A percentile compares a stretch with the other conserved stretches of the same genome.
Conservation (phyloP, 2,113 vertebrate species). For the Heptranchias perlo region DNA sequence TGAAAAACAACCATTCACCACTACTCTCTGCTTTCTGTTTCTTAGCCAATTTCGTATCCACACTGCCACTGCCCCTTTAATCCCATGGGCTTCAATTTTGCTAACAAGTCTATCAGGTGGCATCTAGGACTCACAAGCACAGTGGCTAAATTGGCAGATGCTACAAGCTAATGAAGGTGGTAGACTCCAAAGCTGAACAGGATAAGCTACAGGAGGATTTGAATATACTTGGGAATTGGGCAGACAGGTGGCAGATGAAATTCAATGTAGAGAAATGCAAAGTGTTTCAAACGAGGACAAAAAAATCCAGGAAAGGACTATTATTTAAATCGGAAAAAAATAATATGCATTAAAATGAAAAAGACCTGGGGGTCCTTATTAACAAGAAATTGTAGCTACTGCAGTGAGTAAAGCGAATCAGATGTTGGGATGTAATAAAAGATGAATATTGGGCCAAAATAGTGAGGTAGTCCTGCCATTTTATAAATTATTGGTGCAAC, state of each 20-base stretch:
- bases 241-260: background rate
- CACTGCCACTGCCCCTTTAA: too few relatives aligned
- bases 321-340: background rate
- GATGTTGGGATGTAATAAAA: background rate
- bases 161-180: background rate
- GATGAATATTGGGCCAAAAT: background rate
- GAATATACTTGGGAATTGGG: background rate
- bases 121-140: background rate
- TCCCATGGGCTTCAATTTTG: too few relatives aligned
- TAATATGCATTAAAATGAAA: background rate
- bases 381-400: background rate
- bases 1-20: too few relatives aligned
- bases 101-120: too few relatives aligned
- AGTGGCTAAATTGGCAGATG: background rate
- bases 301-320: background rate
- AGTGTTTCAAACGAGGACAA: too few relatives aligned
- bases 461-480: background rate
- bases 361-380: background rate
- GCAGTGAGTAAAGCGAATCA: background rate
- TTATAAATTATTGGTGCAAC: background rate
- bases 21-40: too few relatives aligned
- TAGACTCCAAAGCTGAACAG: background rate
- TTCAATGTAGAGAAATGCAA: background rate
- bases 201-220: background rate
- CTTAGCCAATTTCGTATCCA: too few relatives aligned